phyloP scores from a whole-genome alignment of 2,797 vertebrate species.

The Gila robusta region DNA sequence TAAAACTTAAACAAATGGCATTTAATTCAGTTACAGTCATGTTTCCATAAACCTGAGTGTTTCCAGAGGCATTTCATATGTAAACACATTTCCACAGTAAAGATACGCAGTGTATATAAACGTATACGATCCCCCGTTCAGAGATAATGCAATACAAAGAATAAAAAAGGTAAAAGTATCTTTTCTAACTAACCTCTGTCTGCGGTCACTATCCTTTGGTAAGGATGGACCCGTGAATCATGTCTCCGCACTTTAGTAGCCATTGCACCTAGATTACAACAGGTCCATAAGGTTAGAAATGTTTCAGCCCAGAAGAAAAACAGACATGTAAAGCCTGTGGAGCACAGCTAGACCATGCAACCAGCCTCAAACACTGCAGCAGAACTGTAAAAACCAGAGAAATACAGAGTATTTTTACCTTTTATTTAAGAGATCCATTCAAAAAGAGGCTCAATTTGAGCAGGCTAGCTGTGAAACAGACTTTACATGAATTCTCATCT shows the following conservation, averaged over 20 bases:
- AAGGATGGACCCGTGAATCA: constrained; percentile 99
- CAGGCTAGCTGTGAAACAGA: constrained; percentile 73
- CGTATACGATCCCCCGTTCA: not conserved
- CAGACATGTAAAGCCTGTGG: constrained; percentile 52
- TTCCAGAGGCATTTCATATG: constrained; percentile 8
- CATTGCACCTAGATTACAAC: constrained; percentile 99
- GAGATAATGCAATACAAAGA: constrained; percentile 69
- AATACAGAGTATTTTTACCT: constrained; percentile 2
- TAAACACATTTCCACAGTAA: constrained; percentile 40
- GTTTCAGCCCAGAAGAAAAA: constrained; percentile 78
- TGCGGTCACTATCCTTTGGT: constrained; percentile 99
- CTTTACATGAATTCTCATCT: constrained; percentile 57
- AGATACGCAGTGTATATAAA: not conserved
- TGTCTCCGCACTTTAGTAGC: constrained; percentile 99
- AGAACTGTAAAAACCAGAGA: not conserved
- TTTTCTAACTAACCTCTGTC: constrained; percentile 99
- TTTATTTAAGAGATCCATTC: constrained; percentile 6
- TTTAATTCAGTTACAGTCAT: constrained; percentile 27
- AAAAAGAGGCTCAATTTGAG: constrained; percentile 55
- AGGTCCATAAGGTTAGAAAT: constrained; percentile 97
- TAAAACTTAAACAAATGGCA: constrained; percentile 10
- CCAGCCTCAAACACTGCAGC: not conserved
- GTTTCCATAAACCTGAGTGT: constrained; percentile 37
- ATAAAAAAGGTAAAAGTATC: constrained; percentile 76
- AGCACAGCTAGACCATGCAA: constrained; percentile 27